Percentiles rank a stretch among this genome's conserved stretches.
Conservation (phyloP, 1,140 invertebrate genomes). For the Microvelia longipes region DNA sequence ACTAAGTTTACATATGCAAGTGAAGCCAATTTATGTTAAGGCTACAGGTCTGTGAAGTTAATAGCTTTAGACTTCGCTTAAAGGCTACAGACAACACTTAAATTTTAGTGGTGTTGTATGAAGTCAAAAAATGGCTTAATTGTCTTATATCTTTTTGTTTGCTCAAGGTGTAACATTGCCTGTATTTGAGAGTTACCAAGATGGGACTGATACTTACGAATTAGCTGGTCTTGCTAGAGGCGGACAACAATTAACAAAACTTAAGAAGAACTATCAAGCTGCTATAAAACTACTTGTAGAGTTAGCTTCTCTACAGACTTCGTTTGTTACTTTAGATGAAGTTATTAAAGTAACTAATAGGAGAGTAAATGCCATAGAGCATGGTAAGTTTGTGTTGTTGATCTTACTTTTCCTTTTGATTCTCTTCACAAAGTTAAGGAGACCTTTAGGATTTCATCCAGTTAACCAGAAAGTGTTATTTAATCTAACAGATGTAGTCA, state of each 20-base stretch:
- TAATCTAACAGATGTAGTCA: too few species aligned
- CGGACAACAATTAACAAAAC: constrained; percentile 82
- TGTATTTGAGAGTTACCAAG: constrained; percentile 89
- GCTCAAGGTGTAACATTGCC: constrained; percentile 69
- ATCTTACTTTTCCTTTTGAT: constrained; percentile 2
- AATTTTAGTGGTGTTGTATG: too few species aligned
- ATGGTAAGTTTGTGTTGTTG: constrained; percentile 52
- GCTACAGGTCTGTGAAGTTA: too few species aligned
- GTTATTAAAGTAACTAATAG: constrained; percentile 96
- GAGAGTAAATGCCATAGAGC: constrained; percentile 98
- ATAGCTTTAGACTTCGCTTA: too few species aligned
- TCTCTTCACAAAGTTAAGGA: not conserved
- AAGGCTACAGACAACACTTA: too few species aligned
- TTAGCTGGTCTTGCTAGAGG: constrained; percentile 83
- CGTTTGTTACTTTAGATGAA: constrained; percentile 91
- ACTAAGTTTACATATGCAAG: too few species aligned
- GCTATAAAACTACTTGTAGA: constrained; percentile 86
- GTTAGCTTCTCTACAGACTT: constrained; percentile 88
- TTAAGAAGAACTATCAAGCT: constrained; percentile 91
- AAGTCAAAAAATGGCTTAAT: too few species aligned
- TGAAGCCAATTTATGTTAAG: too few species aligned
- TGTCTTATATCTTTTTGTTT: too few species aligned
- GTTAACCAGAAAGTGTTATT: too few species aligned
- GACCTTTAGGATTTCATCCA: not conserved
- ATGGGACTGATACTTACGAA: constrained; percentile 86